A percentile compares a stretch with the other conserved stretches of the same genome.
Evolutionary conservation across 2,888 invertebrate species (phyloP).

Genomic region (Aporophyla nigra): DNA sequence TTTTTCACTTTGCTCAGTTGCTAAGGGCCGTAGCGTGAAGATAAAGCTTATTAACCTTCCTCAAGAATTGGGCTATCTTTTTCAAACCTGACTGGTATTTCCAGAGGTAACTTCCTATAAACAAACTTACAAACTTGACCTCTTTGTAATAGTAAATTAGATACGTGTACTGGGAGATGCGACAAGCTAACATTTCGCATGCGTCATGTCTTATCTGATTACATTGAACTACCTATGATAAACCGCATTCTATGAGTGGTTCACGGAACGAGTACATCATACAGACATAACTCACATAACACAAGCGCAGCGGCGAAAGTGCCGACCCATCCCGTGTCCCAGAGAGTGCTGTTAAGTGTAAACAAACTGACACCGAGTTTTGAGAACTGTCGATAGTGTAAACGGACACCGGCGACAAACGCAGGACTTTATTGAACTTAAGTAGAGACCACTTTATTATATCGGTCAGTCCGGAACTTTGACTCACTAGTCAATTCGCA

Average conservation of each 20-base stretch:
- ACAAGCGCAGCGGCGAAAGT: slow-evolving; percentile 51
- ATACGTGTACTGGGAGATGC: neutral
- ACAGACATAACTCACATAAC: slow-evolving; percentile 13
- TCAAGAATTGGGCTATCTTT: no score
- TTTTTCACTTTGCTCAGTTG: no score
- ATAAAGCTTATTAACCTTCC: no score
- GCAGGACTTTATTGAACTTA: slow-evolving; percentile 36
- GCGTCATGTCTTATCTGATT: slow-evolving; percentile 40
- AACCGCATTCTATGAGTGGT: slow-evolving; percentile 41
- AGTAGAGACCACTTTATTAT: slow-evolving; percentile 37
- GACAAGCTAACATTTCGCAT: slow-evolving; percentile 32
- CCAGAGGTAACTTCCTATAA: no score
- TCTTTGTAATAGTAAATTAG: no score
- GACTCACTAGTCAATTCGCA: no score
- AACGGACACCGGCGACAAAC: slow-evolving; percentile 66
- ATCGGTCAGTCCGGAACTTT: neutral
- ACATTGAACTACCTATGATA: slow-evolving; percentile 35
- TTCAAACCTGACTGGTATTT: no score
- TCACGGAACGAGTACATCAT: slow-evolving; percentile 47
- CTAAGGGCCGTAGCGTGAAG: no score
- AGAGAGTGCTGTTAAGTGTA: slow-evolving; percentile 69
- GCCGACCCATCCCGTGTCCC: slow-evolving; percentile 61
- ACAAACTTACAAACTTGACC: no score
- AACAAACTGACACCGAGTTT: slow-evolving; percentile 71
- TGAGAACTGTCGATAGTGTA: slow-evolving; percentile 71